Conservation (phyloP, 2,797 vertebrate species). For the Anas georgica region DNA sequence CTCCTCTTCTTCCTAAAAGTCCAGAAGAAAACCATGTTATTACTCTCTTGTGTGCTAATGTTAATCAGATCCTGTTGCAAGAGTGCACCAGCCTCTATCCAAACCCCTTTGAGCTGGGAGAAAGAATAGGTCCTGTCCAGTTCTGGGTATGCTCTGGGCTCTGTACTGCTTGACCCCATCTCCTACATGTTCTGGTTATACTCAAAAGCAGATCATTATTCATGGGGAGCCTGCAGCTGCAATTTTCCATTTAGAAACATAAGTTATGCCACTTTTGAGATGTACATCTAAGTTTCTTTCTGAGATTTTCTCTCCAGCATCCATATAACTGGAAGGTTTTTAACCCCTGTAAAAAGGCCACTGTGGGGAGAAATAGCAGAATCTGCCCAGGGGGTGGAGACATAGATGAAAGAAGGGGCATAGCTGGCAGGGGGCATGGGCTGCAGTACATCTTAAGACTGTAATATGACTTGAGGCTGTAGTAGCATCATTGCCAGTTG, state of each 20-base stretch:
- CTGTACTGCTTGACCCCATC: neutral
- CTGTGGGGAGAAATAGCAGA: neutral
- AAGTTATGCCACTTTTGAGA: neutral
- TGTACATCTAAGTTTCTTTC: neutral
- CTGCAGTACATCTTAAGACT: neutral
- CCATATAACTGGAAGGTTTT: neutral
- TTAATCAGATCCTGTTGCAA: neutral
- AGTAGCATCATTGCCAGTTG: neutral
- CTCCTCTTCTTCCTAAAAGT: neutral
- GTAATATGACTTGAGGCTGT: neutral
- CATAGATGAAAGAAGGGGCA: neutral
- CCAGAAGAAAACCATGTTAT: accelerated
- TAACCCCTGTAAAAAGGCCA: neutral
- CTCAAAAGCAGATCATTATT: neutral
- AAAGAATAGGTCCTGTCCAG: neutral
- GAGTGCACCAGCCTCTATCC: neutral
- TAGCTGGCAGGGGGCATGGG: neutral
- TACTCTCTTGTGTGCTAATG: neutral
- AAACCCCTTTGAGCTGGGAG: neutral
- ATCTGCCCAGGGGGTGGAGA: neutral
- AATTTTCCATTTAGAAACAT: neutral
- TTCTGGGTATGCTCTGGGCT: neutral
- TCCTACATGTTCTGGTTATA: neutral
- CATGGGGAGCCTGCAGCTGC: accelerated
- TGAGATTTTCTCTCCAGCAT: neutral